Conservation (phyloP, 64 coral and sea anemone genomes). For the Anthopleura sola region DNA sequence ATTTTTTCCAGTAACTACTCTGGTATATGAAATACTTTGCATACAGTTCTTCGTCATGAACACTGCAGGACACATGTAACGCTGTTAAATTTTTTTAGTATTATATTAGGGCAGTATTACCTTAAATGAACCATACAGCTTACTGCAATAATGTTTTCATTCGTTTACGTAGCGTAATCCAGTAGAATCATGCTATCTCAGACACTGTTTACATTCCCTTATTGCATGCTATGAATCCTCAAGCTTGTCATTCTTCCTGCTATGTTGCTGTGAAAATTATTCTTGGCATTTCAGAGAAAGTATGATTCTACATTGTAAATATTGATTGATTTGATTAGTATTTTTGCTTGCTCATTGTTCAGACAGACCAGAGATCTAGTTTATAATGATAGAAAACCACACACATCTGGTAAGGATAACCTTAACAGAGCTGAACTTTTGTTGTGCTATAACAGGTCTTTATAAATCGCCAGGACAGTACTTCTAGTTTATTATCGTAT, state of each 20-base stretch:
- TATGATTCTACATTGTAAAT: not conserved
- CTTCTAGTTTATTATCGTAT: not conserved
- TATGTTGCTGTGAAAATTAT: not conserved
- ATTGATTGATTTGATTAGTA: not conserved
- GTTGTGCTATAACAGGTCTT: not conserved
- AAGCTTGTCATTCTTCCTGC: not conserved
- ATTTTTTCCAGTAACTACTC: not conserved
- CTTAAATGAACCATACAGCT: too few species aligned
- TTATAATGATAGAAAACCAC: not conserved
- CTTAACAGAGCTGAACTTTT: not conserved
- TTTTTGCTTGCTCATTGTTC: constrained; percentile 6
- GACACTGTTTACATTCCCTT: too few species aligned
- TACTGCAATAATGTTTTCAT: too few species aligned
- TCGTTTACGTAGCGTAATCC: too few species aligned
- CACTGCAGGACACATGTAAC: too few species aligned
- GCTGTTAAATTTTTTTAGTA: too few species aligned
- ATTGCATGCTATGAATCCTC: not conserved
- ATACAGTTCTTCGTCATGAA: too few species aligned
- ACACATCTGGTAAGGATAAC: not conserved
- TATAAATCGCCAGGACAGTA: not conserved
- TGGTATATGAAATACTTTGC: not conserved
- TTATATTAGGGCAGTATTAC: too few species aligned
- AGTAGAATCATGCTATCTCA: too few species aligned
- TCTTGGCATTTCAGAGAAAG: not conserved
- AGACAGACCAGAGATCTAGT: not conserved